Conservation (phyloP, 2,113 vertebrate species). For the Butastur rufipennis region DNA sequence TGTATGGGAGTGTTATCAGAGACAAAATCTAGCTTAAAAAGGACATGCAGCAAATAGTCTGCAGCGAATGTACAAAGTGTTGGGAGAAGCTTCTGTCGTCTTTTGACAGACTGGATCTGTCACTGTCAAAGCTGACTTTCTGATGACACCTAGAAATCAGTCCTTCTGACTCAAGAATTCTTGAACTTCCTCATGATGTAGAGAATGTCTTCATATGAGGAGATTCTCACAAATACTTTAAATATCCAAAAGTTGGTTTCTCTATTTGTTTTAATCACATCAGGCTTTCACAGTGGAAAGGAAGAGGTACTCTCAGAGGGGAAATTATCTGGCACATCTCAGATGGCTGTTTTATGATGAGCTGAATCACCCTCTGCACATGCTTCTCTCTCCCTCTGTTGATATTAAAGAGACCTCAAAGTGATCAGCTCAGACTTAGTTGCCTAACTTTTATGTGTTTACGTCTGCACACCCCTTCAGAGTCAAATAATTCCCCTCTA, state of each 20-base stretch:
- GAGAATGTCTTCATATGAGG: not conserved
- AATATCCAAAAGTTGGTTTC: not conserved
- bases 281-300: not conserved
- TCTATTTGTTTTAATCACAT: not conserved
- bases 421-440: not conserved
- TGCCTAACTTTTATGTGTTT: not conserved
- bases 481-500: not conserved
- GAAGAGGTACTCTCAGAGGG: not conserved
- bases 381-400: not conserved
- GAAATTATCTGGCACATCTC: not conserved
- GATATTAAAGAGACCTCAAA: not conserved
- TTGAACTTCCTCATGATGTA: not conserved
- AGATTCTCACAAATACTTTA: not conserved
- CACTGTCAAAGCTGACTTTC: not conserved
- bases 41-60: rapidly evolving
- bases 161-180: not conserved
- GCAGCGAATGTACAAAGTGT: not conserved
- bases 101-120: not conserved
- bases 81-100: not conserved
- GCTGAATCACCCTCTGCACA: not conserved
- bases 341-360: not conserved
- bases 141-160: not conserved
- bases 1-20: not conserved
- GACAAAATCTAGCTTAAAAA: not conserved
- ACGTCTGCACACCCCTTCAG: not conserved